Conservation (phyloP, 2,888 invertebrate species). For the Lysandra coridon region DNA sequence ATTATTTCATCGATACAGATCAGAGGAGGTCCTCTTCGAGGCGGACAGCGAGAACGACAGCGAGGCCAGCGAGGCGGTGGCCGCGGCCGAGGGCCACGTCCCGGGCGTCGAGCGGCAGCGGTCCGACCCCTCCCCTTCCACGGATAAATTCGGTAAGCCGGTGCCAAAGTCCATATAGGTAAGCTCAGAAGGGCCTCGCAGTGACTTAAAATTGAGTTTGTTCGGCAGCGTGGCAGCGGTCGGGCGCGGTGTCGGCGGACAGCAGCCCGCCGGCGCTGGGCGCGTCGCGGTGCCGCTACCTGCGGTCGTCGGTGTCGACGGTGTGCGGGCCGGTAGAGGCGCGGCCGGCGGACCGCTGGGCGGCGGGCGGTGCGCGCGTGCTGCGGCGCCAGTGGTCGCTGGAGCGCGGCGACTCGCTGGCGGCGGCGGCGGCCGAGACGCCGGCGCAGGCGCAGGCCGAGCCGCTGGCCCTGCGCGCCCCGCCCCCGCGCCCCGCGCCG, state of each 20-base stretch:
- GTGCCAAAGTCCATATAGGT: neutral
- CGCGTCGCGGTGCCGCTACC: conserved; percentile 43
- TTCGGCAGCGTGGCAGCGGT: conserved; percentile 52
- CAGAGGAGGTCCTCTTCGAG: conserved; percentile 63
- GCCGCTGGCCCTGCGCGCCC: conserved; percentile 44
- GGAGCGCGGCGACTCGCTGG: conserved; percentile 64
- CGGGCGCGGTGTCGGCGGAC: conserved; percentile 62
- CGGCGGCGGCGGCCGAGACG: conserved; percentile 53
- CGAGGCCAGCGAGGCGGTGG: conserved; percentile 44
- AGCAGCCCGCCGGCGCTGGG: conserved; percentile 55
- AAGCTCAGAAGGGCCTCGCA: neutral
- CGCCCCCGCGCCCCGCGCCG: conserved; percentile 40
- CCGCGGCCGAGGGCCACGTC: conserved; percentile 38
- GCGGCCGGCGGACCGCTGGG: conserved; percentile 59
- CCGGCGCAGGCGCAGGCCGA: conserved; percentile 41
- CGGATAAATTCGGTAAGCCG: conserved; percentile 37
- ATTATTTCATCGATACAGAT: conserved; percentile 44
- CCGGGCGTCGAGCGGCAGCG: conserved; percentile 43
- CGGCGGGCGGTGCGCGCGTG: conserved; percentile 49
- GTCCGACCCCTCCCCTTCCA: conserved; percentile 42
- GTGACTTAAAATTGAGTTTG: neutral
- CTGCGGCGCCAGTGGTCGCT: conserved; percentile 70
- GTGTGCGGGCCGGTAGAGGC: conserved; percentile 51
- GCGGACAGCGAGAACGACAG: conserved; percentile 59
- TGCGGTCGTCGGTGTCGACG: conserved; percentile 41